Percentiles rank a stretch among this genome's conserved stretches.
Evolutionary conservation across 2,888 invertebrate species (phyloP).

Genomic region (Dione vanillae): DNA sequence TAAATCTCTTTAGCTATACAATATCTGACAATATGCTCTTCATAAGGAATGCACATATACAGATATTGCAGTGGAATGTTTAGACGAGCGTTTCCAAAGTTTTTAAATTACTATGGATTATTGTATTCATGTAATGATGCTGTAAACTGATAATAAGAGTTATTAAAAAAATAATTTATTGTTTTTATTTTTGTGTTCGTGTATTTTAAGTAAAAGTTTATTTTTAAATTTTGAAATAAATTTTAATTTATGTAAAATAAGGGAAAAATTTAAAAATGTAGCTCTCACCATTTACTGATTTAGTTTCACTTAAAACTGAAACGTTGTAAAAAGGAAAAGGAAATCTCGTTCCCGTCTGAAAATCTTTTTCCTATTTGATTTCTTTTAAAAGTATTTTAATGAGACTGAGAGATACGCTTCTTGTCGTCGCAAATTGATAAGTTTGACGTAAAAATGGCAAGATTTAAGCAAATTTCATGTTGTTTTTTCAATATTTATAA

Average conservation of each 20-base stretch:
- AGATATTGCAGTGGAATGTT: too few relatives aligned
- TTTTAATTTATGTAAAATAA: background rate
- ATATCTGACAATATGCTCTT: too few relatives aligned
- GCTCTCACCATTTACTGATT: conserved; percentile 3
- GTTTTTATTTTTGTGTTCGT: too few relatives aligned
- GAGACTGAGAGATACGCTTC: conserved; percentile 18
- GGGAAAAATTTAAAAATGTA: background rate
- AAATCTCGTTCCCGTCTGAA: conserved; percentile 11
- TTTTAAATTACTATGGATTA: too few relatives aligned
- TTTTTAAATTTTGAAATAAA: too few relatives aligned
- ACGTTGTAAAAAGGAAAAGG: conserved; percentile 15
- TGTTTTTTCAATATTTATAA: conserved; percentile 7
- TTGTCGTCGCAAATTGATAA: conserved; percentile 24
- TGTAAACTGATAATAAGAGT: too few relatives aligned
- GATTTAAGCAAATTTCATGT: conserved; percentile 2
- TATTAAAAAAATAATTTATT: too few relatives aligned
- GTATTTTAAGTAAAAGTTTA: too few relatives aligned
- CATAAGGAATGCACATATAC: too few relatives aligned
- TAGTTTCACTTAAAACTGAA: conserved; percentile 10
- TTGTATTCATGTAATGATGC: too few relatives aligned
- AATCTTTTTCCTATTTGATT: conserved; percentile 25
- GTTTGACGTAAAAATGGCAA: background rate
- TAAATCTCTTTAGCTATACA: too few relatives aligned
- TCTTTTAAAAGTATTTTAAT: conserved; percentile 24
- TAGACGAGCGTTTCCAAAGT: too few relatives aligned